Evolutionary conservation across 2,888 invertebrate genomes (phyloP).

Genomic region (Leucoma salicis): DNA sequence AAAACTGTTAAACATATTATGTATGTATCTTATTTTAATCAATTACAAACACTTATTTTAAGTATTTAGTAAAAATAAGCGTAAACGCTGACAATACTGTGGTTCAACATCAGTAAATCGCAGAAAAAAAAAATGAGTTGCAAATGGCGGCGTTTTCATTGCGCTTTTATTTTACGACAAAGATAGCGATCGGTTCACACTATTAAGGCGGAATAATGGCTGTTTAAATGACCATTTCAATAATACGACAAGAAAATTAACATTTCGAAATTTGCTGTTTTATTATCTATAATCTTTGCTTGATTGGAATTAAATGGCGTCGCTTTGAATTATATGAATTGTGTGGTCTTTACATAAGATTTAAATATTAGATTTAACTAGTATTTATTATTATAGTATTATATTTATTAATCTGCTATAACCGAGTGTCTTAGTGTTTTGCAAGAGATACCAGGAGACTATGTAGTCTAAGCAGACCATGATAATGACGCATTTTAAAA

Average conservation of each 20-base stretch:
- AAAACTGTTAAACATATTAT: background rate
- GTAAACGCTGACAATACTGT: background rate
- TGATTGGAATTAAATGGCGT: conserved; percentile 10
- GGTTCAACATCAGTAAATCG: background rate
- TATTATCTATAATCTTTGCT: conserved; percentile 6
- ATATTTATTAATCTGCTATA: no score
- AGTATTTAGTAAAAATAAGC: background rate
- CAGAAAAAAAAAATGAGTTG: conserved; percentile 16
- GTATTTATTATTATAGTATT: no score
- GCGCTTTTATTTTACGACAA: conserved; percentile 27
- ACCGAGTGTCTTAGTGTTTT: no score
- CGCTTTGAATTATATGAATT: no score
- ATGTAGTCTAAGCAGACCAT: no score
- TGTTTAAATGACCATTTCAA: conserved; percentile 26
- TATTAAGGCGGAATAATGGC: conserved; percentile 45
- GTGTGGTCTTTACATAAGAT: no score
- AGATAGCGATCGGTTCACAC: conserved; percentile 49
- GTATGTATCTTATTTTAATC: background rate
- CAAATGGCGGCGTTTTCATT: conserved; percentile 30
- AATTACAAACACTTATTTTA: background rate
- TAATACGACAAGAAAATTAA: conserved; percentile 21
- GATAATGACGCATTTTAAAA: no score
- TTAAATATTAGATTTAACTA: no score
- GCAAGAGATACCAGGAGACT: no score
- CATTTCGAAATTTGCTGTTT: conserved; percentile 2